Base-by-base conservation (phyloP, 2,797 vertebrate species). In the Antrozous pallidus region DNA sequence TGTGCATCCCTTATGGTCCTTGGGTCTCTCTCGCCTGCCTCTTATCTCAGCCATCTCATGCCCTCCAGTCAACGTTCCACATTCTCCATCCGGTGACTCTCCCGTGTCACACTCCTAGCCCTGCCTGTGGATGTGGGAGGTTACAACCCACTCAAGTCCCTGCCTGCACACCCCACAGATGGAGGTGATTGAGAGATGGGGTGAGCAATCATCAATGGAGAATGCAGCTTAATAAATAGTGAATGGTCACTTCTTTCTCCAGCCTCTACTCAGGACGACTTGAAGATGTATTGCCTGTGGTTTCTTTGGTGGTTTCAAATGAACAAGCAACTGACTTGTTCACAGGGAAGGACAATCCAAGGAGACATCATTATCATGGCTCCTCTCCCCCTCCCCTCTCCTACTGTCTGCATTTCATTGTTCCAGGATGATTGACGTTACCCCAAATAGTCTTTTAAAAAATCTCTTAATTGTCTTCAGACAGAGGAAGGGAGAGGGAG, bases 1-100 rank as follows among this genome's bases (percentile, higher is more conserved):
- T 47, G 2, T 0, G 2, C 10, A 3, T 0, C 18, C 9, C 5
- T 3, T 22, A 2, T 16, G 20, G 9, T 45, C 14, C 24, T 70
- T 22, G 8, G 31, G 40, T 56, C 13, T 12, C 5, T 14, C 10
- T 77, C 26, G 16, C 4, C 17, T 33, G 33, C 13, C 12, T 73
- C 40, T 71, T 26, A 5, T 18, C 45, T 61, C 36, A 86, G 56
- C 33, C 4, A 2, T 2, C 22, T 5, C 12, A 6, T 73, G 8
- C 6, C 1, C 31, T 69, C 12, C 4, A 14, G 5, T 6, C 9
- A 14, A 3, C 5, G 31, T 33, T 9, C 12, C 4, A 18, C 2
- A 31, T 4, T 28, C 17, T 8, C 49, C 65, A 11, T 38, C 2
- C n/a, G 20, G 31, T 8, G 75, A 14, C 58, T 0, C 5, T 31